Conservation (phyloP, 2,888 invertebrate genomes). For the Agrotis puta region DNA sequence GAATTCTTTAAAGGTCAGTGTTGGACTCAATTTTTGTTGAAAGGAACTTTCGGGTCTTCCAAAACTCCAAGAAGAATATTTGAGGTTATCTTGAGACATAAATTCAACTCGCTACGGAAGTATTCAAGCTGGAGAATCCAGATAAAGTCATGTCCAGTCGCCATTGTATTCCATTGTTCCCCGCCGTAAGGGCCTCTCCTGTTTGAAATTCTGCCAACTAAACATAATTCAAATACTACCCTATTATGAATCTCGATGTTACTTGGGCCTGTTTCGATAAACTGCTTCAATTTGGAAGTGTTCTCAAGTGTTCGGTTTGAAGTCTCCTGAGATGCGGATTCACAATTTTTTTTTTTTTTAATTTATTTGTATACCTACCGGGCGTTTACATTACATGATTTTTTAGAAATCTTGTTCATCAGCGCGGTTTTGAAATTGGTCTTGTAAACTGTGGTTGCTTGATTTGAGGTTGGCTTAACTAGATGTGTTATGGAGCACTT, state of each 20-base stretch:
- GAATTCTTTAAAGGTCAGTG: slow-evolving; percentile 32
- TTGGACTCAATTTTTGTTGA: slow-evolving; percentile 25
- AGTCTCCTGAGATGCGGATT: slow-evolving; percentile 19
- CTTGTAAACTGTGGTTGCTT: neutral
- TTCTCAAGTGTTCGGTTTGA: slow-evolving; percentile 36
- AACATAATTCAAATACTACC: slow-evolving; percentile 45
- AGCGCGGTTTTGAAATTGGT: neutral
- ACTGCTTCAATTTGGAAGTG: slow-evolving; percentile 33
- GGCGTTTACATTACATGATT: neutral
- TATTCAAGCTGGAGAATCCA: slow-evolving; percentile 24
- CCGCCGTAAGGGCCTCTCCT: slow-evolving; percentile 23
- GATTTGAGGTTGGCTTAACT: no score
- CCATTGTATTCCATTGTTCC: slow-evolving; percentile 54
- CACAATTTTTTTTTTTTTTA: neutral
- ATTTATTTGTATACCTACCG: no score
- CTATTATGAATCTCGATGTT: slow-evolving; percentile 18
- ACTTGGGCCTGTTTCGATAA: slow-evolving; percentile 26
- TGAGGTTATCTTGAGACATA: slow-evolving; percentile 17
- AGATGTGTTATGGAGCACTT: no score
- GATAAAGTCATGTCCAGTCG: slow-evolving; percentile 48
- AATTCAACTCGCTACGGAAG: slow-evolving; percentile 22
- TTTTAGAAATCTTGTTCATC: neutral
- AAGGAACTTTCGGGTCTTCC: slow-evolving; percentile 1
- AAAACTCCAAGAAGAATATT: slow-evolving; percentile 16
- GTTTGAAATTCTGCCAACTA: slow-evolving; percentile 58